phyloP scores from a whole-genome alignment of 2,888 invertebrate genomes.

The Zelleria hepariella region DNA sequence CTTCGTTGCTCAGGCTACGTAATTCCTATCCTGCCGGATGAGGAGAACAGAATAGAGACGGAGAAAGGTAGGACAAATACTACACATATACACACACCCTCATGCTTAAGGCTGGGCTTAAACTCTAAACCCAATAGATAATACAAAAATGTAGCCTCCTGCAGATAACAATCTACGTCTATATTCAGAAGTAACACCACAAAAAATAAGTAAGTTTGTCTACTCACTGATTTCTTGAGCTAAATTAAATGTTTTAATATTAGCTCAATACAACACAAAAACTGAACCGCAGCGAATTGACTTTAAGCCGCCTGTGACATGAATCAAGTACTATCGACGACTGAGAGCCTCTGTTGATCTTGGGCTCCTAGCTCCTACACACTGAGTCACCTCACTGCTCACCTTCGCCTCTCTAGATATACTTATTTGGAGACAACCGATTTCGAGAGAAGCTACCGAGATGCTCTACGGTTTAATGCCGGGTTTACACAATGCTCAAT shows the following conservation, averaged over 20 bases:
- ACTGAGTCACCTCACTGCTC: slow-evolving; percentile 60
- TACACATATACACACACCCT: too few species aligned
- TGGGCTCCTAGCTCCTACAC: slow-evolving; percentile 37
- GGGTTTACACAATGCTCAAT: background rate
- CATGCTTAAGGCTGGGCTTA: too few species aligned
- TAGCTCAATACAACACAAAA: background rate
- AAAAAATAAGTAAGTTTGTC: too few species aligned
- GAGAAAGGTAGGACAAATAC: too few species aligned
- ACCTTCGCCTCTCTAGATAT: slow-evolving; percentile 61
- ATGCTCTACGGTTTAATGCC: background rate
- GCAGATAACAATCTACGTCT: too few species aligned
- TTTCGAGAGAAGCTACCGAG: slow-evolving; percentile 12
- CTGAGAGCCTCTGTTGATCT: background rate
- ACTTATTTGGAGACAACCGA: slow-evolving; percentile 66
- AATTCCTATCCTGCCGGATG: too few species aligned
- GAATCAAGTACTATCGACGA: background rate
- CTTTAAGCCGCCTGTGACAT: background rate
- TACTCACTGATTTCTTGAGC: background rate
- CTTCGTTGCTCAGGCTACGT: too few species aligned
- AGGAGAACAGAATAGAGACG: too few species aligned
- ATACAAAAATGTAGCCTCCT: too few species aligned
- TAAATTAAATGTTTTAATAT: background rate
- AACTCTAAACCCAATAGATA: too few species aligned
- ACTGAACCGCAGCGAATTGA: background rate
- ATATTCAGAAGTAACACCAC: too few species aligned